Base-by-base conservation (phyloP, 2,113 vertebrate species). In the Nasalis larvatus region DNA sequence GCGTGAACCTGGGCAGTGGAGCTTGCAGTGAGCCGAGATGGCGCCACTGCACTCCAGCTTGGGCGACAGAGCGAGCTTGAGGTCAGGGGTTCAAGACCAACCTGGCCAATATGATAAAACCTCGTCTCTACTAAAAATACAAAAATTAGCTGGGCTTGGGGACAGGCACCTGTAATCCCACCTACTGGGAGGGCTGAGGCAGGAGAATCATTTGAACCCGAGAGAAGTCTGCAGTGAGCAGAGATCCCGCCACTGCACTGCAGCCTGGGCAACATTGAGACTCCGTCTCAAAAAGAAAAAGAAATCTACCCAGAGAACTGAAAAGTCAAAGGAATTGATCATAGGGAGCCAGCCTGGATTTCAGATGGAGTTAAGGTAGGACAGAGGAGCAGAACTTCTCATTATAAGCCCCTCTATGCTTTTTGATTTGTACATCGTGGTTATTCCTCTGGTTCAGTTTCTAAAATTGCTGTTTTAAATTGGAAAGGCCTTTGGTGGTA, bases 341-440 rank as follows among this genome's bases (percentile, higher is more conserved):
- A 42, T 35, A 27, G 76, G 74, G 60, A 85, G 45, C 37, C 45
- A 85, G 37, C 37, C 45, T 37, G 18, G 7, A 35, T 80, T 56
- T 82, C 32, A 10, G 58, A 32, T n/a, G 30, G 56, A 68, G 45
- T 66, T 3, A 16, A 58, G 68, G 8, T 14, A 40, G 40, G 32
- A 16, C 17, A 8, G 23, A n/a, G 32, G 90, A 37, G 27, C 25
- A 3, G 25, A 37, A 3, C 52, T 14, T 27, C 66, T 84, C 54
- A 10, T 3, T 4, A 10, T 3, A 37, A 17, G n/a, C 49, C 47
- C 11, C 37, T 69, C 30, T 0, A 0, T 35, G 47, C 42, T 58
- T 90, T 89, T 27, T 37, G 13, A 4, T 60, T 63, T 16, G 12
- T 52, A 25, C 30, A 11, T 84, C 10, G 1, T n/a, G 8, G 5